These are phyloP conservation scores for Megalops atlanticus DNA, from an alignment of 2,113 vertebrate species.

Conservation along the genomic window DNA sequence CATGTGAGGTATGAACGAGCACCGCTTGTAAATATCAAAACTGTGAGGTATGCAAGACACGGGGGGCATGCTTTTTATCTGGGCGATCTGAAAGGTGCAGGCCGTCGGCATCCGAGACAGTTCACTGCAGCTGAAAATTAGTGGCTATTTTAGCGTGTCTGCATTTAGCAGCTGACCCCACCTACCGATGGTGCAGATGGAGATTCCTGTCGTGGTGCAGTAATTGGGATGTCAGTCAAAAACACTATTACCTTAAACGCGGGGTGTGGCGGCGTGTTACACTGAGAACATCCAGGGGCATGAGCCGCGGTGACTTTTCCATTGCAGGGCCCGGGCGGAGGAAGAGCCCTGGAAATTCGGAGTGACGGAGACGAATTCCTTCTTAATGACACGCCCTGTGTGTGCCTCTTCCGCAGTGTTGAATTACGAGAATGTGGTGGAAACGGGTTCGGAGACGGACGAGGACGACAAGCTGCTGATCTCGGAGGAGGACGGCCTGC, in stretches of 20 bases:
- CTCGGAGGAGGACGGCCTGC: slow-evolving; percentile 78
- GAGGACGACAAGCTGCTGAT: slow-evolving; percentile 89
- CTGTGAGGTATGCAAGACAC: slow-evolving; percentile 54
- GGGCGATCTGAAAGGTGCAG: slow-evolving; percentile 63
- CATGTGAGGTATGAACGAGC: neutral
- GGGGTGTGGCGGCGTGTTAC: neutral
- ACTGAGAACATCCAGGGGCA: neutral
- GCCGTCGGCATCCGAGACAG: slow-evolving; percentile 62
- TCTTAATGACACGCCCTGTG: neutral
- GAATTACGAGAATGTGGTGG: slow-evolving; percentile 91
- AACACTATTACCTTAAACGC: neutral
- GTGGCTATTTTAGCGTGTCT: slow-evolving; percentile 67
- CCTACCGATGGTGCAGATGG: slow-evolving; percentile 51
- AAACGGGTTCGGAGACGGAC: slow-evolving; percentile 89
- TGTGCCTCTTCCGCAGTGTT: slow-evolving; percentile 74
- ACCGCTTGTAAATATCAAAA: slow-evolving; percentile 23
- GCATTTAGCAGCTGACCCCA: slow-evolving; percentile 64
- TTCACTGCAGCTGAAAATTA: slow-evolving; percentile 57
- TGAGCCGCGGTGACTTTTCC: neutral
- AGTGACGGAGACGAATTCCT: neutral
- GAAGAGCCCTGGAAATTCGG: neutral
- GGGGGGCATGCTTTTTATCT: slow-evolving; percentile 43
- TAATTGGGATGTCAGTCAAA: slow-evolving; percentile 55
- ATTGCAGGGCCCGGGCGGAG: neutral
- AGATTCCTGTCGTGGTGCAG: slow-evolving; percentile 58